Conservation (phyloP, 1,140 invertebrate species). For the Drosophila nannoptera region DNA sequence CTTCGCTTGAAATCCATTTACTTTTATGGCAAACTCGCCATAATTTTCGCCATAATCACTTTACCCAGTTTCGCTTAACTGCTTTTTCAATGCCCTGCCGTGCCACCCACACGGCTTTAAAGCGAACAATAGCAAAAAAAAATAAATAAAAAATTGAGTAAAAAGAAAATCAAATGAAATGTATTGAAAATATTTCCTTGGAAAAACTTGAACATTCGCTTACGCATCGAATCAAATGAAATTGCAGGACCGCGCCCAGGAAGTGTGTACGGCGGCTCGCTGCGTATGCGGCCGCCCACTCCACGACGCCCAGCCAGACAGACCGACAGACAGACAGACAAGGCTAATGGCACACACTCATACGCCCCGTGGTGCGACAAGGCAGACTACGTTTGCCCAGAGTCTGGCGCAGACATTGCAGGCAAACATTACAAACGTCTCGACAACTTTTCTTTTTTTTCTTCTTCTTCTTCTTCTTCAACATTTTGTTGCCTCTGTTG, state of each 20-base stretch:
- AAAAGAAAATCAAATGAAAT: neutral
- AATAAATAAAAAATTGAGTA: neutral
- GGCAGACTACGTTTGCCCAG: constrained; percentile 29
- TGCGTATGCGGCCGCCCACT: neutral
- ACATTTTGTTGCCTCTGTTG: constrained; percentile 3
- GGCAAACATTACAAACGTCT: constrained; percentile 42
- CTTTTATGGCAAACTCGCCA: constrained; percentile 3
- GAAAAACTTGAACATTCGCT: constrained; percentile 35
- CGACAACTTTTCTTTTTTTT: constrained; percentile 50
- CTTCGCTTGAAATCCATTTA: neutral
- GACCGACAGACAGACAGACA: constrained; percentile 14
- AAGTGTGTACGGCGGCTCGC: constrained; percentile 5
- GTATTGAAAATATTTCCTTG: constrained; percentile 13
- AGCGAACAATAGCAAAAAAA: neutral
- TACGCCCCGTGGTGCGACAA: constrained; percentile 53
- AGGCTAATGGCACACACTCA: constrained; percentile 36
- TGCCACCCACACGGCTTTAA: constrained; percentile 2
- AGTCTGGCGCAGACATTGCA: constrained; percentile 36
- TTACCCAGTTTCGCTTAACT: constrained; percentile 10
- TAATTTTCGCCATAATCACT: constrained; percentile 16
- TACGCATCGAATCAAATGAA: constrained; percentile 42
- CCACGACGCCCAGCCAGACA: constrained; percentile 16
- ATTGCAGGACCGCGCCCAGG: constrained; percentile 31
- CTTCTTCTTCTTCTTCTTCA: constrained; percentile 31
- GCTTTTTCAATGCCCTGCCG: constrained; percentile 16